phyloP scores from a whole-genome alignment of 2,888 invertebrate genomes.

The Chironomus riparius region DNA sequence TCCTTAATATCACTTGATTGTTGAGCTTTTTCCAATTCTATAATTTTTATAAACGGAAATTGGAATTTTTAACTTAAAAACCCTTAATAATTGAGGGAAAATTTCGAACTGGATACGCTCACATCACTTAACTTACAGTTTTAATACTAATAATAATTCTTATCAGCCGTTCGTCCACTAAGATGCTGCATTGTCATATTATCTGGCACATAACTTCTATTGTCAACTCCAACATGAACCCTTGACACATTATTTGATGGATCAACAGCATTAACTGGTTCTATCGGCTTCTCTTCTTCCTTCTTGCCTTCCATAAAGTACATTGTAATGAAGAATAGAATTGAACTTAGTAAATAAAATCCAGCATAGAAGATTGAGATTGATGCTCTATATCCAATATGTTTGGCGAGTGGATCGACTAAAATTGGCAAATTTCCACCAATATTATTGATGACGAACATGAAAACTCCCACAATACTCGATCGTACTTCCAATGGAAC shows the following conservation, averaged over 20 bases:
- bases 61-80: no score
- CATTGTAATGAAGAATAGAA: slow-evolving; percentile 71
- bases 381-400: slow-evolving; percentile 72
- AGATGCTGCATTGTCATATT: slow-evolving; percentile 5
- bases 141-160: slow-evolving; percentile 4
- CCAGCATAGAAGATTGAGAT: slow-evolving; percentile 84
- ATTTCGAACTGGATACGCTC: no score
- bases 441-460: slow-evolving; percentile 88
- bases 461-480: slow-evolving; percentile 75
- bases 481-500: slow-evolving; percentile 74
- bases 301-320: slow-evolving; percentile 63
- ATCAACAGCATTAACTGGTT: neutral
- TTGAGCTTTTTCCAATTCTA: no score
- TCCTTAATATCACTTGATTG: no score
- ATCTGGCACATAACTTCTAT: slow-evolving; percentile 9
- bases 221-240: neutral
- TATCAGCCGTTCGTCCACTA: slow-evolving; percentile 8
- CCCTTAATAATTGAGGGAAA: no score
- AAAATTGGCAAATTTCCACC: slow-evolving; percentile 83
- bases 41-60: no score
- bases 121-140: no score
- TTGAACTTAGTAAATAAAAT: slow-evolving; percentile 73
- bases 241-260: neutral
- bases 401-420: slow-evolving; percentile 74
- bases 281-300: neutral